Base-by-base conservation (phyloP, 1,140 invertebrate genomes). In the Bradynema listronoti region DNA sequence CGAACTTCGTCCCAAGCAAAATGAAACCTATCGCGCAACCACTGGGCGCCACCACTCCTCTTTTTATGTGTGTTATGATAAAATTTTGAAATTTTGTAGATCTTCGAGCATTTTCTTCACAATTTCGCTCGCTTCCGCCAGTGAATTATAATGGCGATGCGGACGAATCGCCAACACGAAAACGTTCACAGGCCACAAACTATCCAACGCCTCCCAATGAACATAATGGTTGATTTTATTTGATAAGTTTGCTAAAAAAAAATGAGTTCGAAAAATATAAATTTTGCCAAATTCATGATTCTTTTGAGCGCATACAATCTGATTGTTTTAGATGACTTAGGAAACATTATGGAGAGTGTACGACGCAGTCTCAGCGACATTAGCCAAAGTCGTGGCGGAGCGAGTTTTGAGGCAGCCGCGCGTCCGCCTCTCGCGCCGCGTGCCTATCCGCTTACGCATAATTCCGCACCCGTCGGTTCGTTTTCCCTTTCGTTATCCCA, bases 31-130 rank as follows among this genome's bases (percentile, higher is more conserved):
- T n/a, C n/a, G n/a, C n/a, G n/a, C n/a, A n/a, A n/a, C n/a, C n/a
- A n/a, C n/a, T n/a, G n/a, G n/a, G n/a, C n/a, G n/a, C n/a, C n/a
- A n/a, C n/a, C n/a, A n/a, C n/a, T n/a, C n/a, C n/a, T n/a, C n/a
- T n/a, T n/a, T n/a, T n/a, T n/a, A n/a, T n/a, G n/a, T n/a, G n/a
- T n/a, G n/a, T n/a, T n/a, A n/a, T n/a, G n/a, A n/a, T n/a, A n/a
- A n/a, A n/a, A n/a, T 30, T 24, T 61, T 16, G 14, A 39, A 29
- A 5, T 59, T 16, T 16, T 47, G 56, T 29, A 71, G 69, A 71
- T 61, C 67, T 71, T 4, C 68, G 69, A 30, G 69, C 69, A 25
- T 71, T 69, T 45, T 68, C 67, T 14, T 72, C 71, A 7, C 72
- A 71, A 51, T 74, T 71, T 29, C 68, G 65, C 19, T n/a, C 24